Evolutionary conservation across 37 sponge, comb jelly and placozoan genomes (phyloP).

Genomic region (Agelas oroides): DNA sequence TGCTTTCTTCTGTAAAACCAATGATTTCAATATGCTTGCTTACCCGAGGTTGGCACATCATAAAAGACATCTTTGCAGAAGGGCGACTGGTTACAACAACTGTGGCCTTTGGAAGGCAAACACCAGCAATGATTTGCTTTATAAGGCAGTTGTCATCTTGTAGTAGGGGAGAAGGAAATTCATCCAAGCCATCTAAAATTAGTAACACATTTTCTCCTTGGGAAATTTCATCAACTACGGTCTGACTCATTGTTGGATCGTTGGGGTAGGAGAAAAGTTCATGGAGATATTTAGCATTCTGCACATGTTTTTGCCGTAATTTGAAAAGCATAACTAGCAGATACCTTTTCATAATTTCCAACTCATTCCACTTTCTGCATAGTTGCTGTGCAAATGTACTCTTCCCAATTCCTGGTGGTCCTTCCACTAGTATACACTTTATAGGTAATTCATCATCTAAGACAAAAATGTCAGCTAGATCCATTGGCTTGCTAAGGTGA

Average conservation of each 20-base stretch:
- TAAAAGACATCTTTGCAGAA: not conserved
- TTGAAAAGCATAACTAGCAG: constrained; percentile 1
- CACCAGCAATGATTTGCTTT: constrained; percentile 6
- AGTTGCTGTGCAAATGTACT: constrained; percentile 34
- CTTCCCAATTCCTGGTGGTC: constrained; percentile 54
- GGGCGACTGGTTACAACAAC: constrained; percentile 44
- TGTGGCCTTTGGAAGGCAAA: constrained; percentile 3
- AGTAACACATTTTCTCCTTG: constrained; percentile 21
- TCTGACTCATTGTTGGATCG: not conserved
- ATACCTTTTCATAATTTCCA: not conserved
- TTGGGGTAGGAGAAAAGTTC: constrained; percentile 15
- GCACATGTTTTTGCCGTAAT: constrained; percentile 13
- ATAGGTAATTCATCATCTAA: not conserved
- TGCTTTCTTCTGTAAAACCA: constrained; percentile 20
- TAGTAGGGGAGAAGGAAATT: not conserved
- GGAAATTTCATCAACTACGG: not conserved
- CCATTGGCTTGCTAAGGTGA: not conserved
- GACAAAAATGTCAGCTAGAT: not conserved
- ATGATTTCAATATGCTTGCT: constrained; percentile 19
- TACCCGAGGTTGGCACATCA: not conserved
- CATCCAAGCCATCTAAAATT: constrained; percentile 51
- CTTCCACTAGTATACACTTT: constrained; percentile 24
- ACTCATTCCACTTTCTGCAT: not conserved
- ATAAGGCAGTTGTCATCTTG: not conserved
- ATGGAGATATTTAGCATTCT: not conserved